Conservation (phyloP, 2,797 vertebrate species). For the Gorsachius magnificus region DNA sequence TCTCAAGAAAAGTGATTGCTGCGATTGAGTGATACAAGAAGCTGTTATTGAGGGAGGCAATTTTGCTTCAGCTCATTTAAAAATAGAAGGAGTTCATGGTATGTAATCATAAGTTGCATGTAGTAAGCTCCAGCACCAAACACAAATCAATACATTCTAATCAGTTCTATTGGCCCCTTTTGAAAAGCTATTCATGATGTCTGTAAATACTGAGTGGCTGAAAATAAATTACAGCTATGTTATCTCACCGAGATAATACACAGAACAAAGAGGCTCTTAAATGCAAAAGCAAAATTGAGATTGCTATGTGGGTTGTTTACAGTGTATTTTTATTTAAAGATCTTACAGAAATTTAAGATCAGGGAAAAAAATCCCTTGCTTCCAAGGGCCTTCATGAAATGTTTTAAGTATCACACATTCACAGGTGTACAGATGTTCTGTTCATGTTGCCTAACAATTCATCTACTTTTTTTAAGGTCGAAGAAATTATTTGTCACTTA, state of each 20-base stretch:
- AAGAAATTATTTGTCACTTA: not conserved
- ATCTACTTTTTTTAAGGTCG: not conserved
- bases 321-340: not conserved
- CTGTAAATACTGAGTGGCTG: not conserved
- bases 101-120: not conserved
- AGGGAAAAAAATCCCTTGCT: not conserved
- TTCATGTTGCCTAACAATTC: not conserved
- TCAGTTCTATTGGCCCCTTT: not conserved
- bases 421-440: not conserved
- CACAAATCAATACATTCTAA: not conserved
- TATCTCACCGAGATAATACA: not conserved
- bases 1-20: not conserved
- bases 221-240: not conserved
- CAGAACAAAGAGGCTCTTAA: not conserved
- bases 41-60: not conserved
- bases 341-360: not conserved
- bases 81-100: not conserved
- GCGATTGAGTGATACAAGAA: not conserved
- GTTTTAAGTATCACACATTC: not conserved
- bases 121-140: not conserved
- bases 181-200: not conserved
- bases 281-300: not conserved
- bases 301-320: not conserved
- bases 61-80: not conserved
- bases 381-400: not conserved